Conservation (phyloP, 2,797 vertebrate genomes). For the Danionella dracula region DNA sequence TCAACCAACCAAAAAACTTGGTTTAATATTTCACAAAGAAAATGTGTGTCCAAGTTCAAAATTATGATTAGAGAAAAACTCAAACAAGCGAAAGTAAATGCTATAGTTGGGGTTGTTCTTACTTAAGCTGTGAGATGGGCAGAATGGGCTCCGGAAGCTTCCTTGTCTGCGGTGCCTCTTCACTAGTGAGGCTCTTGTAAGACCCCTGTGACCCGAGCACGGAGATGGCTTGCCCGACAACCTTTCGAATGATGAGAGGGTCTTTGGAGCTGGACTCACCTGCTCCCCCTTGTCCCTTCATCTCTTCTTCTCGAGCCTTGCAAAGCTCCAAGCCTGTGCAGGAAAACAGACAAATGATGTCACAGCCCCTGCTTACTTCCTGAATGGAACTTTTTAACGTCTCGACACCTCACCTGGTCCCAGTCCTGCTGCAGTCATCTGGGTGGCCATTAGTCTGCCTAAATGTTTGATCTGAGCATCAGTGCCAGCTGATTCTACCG, state of each 20-base stretch:
- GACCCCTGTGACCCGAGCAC: conserved; percentile 71
- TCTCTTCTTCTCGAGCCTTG: conserved; percentile 76
- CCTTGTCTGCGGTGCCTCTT: conserved; percentile 70
- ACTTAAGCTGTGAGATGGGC: conserved; percentile 80
- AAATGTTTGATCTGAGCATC: conserved; percentile 92
- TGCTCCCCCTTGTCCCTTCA: conserved; percentile 53
- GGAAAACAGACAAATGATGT: not conserved
- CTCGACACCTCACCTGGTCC: conserved; percentile 76
- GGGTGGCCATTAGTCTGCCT: conserved; percentile 87
- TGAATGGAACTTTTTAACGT: too few relatives aligned
- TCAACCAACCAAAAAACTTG: too few relatives aligned
- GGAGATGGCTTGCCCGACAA: conserved; percentile 83
- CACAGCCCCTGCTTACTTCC: not conserved
- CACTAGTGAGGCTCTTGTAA: conserved; percentile 53
- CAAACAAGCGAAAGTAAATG: not conserved
- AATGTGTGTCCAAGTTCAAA: too few relatives aligned
- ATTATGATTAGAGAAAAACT: too few relatives aligned
- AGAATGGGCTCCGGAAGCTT: conserved; percentile 87
- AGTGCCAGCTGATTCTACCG: conserved; percentile 90
- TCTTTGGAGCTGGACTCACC: conserved; percentile 62
- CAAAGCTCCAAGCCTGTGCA: conserved; percentile 80
- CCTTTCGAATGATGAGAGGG: conserved; percentile 80
- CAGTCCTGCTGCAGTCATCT: conserved; percentile 86
- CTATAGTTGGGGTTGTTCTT: conserved; percentile 44
- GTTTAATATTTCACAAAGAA: too few relatives aligned